These are phyloP conservation scores for Drosophila testacea DNA, from an alignment of 2,888 invertebrate genomes.

Conservation along the genomic window DNA sequence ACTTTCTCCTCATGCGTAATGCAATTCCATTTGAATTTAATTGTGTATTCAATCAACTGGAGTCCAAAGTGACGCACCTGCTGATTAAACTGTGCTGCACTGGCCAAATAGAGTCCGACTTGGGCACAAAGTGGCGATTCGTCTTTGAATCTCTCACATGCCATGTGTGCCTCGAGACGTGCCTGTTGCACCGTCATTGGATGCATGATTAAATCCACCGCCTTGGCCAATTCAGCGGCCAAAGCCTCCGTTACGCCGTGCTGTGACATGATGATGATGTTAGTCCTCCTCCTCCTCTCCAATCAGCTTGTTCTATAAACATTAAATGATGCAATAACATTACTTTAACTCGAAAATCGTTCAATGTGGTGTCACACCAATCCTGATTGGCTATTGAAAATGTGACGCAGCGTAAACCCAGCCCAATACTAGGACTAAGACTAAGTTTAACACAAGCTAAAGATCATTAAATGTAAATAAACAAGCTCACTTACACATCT, in stretches of 20 bases:
- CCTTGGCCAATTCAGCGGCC: slow-evolving; percentile 91
- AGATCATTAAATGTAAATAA: slow-evolving; percentile 12
- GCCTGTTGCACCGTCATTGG: slow-evolving; percentile 91
- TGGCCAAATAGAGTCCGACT: slow-evolving; percentile 92
- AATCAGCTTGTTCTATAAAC: background rate
- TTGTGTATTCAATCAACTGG: slow-evolving; percentile 96
- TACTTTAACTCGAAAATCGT: background rate
- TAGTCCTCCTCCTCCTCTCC: background rate
- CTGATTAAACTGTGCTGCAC: slow-evolving; percentile 89
- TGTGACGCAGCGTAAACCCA: no score
- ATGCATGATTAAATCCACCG: slow-evolving; percentile 93
- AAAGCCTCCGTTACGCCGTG: slow-evolving; percentile 82
- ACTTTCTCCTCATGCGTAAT: slow-evolving; percentile 94
- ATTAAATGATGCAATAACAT: slow-evolving; percentile 33
- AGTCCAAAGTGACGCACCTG: slow-evolving; percentile 96
- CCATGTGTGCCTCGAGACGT: slow-evolving; percentile 92
- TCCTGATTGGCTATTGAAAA: no score
- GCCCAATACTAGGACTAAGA: no score
- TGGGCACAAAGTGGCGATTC: slow-evolving; percentile 95
- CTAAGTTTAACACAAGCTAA: background rate
- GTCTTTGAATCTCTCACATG: slow-evolving; percentile 89
- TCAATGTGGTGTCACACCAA: no score
- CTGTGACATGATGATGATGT: slow-evolving; percentile 46
- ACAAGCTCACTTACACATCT: background rate
- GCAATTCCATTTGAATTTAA: slow-evolving; percentile 96